Evolutionary conservation across 2,888 invertebrate genomes (phyloP), one percentile per base, ranked within the genome.

Genomic region (Melikaiella ostensackeni): DNA sequence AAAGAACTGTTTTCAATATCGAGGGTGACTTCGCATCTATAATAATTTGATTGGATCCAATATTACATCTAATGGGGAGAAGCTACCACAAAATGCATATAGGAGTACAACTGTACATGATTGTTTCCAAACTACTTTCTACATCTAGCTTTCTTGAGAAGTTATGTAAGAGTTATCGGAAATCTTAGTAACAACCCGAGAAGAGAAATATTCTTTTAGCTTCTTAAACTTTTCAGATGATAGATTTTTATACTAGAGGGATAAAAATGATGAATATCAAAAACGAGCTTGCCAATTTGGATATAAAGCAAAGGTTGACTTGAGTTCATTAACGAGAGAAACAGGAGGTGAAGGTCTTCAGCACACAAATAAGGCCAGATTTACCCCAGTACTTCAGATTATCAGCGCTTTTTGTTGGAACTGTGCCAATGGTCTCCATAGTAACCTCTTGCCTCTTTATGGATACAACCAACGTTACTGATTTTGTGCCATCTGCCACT

Each of bases 361-460:
- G 74, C 81, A 80, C 79, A 76, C 81, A 86, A 89, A 89, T 81
- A 84, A 86, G 88, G 87, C 85, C 88, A 86, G 85, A 80, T 83
- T 84, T 86, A 84, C 84, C 84, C 85, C 84, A 84, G 84, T 86
- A 83, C 85, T 83, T 82, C 82, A 86, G 87, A 89, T 89, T 89
- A 89, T 89, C 88, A 85, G 85, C 84, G 81, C 84, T 86, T 86
- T 85, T 86, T 86, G 83, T 86, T 90, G 89, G 89, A 88, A 35
- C 62, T 77, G 80, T 79, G 89, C 90, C 90, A 91, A 83, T 86
- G 83, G 86, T 88, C 85, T 83, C 88, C 88, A 88, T 89, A 81
- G 88, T 83, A 86, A 89, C 89, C 85, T 77, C 76, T 75, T 59
- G 30, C 78, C 80, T 82, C 84, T 83, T 85, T 85, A 84, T 83